A percentile compares a stretch with the other conserved stretches of the same genome.
These are phyloP conservation scores for Drosophila triauraria DNA, from an alignment of 1,140 invertebrate genomes.

Conservation along the genomic window DNA sequence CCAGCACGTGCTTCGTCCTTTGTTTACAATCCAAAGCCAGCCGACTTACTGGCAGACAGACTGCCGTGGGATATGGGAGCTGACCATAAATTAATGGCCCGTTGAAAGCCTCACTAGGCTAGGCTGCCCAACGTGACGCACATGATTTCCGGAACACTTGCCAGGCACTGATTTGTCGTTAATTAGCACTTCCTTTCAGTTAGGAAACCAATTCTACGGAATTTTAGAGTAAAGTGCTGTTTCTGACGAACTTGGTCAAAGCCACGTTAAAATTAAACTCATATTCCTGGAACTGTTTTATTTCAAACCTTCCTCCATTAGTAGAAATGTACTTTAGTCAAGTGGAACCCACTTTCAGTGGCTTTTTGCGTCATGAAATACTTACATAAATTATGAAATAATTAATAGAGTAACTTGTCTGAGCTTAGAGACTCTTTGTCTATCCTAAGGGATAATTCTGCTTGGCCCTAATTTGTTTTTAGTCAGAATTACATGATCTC, in stretches of 20 bases:
- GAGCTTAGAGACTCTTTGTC: too few relatives aligned
- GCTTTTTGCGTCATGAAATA: too few relatives aligned
- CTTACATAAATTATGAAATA: too few relatives aligned
- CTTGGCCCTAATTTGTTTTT: too few relatives aligned
- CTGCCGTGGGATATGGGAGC: not conserved
- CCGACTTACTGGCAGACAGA: constrained; percentile 3
- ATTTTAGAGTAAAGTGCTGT: not conserved
- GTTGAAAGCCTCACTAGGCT: not conserved
- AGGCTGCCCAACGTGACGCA: not conserved
- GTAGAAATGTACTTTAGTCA: too few relatives aligned
- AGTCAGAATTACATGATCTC: too few relatives aligned
- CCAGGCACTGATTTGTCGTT: constrained; percentile 2
- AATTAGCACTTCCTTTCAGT: constrained; percentile 8
- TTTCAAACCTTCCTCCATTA: not conserved
- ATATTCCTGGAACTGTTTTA: not conserved
- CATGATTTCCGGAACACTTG: not conserved
- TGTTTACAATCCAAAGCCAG: constrained; percentile 53
- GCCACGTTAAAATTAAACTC: too few relatives aligned
- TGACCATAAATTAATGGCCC: constrained; percentile 6
- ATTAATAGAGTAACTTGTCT: too few relatives aligned
- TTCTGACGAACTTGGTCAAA: too few relatives aligned
- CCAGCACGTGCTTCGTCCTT: constrained; percentile 56
- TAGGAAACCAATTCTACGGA: not conserved
- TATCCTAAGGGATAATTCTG: too few relatives aligned
- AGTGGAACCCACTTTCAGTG: too few relatives aligned